Evolutionary conservation across 2,797 vertebrate species (phyloP).

Genomic region (Parotocinclus haroldoi): DNA sequence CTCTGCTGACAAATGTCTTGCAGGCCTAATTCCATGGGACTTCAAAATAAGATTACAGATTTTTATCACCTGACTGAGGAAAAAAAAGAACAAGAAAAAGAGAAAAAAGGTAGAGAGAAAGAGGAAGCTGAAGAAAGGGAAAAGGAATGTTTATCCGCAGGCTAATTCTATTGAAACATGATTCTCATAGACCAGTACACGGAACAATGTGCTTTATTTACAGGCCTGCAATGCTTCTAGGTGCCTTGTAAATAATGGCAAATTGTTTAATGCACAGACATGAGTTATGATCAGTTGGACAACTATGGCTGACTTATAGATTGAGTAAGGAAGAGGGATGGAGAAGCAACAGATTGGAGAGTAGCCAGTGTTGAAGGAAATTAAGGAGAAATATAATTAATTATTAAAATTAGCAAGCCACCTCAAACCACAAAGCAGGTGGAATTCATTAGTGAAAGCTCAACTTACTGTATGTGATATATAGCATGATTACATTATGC

Average conservation of each 20-base stretch:
- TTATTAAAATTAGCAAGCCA: conserved; percentile 45
- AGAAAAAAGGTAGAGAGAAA: conserved; percentile 20
- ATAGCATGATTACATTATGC: background rate
- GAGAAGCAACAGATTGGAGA: conserved; percentile 43
- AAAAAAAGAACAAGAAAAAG: conserved; percentile 28
- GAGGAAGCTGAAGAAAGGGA: conserved; percentile 26
- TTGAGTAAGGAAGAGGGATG: conserved; percentile 18
- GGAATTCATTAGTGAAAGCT: conserved; percentile 24
- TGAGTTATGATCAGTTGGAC: conserved; percentile 56
- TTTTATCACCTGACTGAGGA: conserved; percentile 69
- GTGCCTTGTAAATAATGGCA: conserved; percentile 63
- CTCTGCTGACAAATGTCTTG: conserved; percentile 72
- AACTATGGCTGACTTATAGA: conserved; percentile 53
- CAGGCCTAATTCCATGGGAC: conserved; percentile 71
- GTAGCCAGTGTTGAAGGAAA: conserved; percentile 38
- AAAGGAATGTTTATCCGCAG: conserved; percentile 37
- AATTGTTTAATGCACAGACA: conserved; percentile 64
- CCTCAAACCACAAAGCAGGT: conserved; percentile 24
- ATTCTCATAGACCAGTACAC: conserved; percentile 6
- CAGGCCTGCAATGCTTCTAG: conserved; percentile 47
- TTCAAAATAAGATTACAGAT: conserved; percentile 75
- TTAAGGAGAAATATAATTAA: conserved; percentile 46
- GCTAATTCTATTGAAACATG: conserved; percentile 55
- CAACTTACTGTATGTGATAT: background rate
- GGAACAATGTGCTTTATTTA: conserved; percentile 34